phyloP scores from a whole-genome alignment of 2,113 vertebrate species.

The Pomatorhinus ruficollis region DNA sequence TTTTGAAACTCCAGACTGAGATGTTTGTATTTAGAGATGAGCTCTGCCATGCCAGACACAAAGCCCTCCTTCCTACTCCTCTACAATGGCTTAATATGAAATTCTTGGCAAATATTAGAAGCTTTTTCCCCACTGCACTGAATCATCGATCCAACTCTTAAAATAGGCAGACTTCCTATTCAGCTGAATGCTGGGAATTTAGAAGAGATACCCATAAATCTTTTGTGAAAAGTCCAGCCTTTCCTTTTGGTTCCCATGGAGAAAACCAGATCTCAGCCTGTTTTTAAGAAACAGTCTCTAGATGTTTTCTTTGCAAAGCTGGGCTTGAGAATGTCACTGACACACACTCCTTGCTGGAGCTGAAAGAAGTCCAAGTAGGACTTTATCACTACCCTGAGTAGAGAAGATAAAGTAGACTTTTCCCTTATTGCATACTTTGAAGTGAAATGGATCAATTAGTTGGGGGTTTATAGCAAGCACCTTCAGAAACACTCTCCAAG shows the following conservation, averaged over 20 bases:
- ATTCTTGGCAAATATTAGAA: conserved; percentile 21
- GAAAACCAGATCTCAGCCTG: not conserved
- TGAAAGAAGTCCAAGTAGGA: not conserved
- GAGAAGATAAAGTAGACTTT: not conserved
- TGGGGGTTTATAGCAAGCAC: not conserved
- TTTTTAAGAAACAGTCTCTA: not conserved
- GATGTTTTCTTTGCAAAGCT: not conserved
- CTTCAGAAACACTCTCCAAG: not conserved
- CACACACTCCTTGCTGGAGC: not conserved
- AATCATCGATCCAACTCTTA: not conserved
- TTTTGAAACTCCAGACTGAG: conserved; percentile 13
- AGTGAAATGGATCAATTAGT: not conserved
- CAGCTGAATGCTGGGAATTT: not conserved
- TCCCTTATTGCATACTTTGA: not conserved
- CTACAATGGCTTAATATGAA: not conserved
- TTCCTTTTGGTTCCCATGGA: not conserved
- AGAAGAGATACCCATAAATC: not conserved
- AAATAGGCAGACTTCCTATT: conserved; percentile 2
- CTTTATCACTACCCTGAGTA: not conserved
- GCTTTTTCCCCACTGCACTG: not conserved
- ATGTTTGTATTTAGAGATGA: conserved; percentile 7
- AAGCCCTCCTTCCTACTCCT: not conserved
- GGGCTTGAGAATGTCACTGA: not conserved
- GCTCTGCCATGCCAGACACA: not conserved
- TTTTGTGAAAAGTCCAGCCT: not conserved